These are phyloP conservation scores for Allolobophora icterica DNA, from an alignment of 2,888 invertebrate genomes.

Conservation along the genomic window DNA sequence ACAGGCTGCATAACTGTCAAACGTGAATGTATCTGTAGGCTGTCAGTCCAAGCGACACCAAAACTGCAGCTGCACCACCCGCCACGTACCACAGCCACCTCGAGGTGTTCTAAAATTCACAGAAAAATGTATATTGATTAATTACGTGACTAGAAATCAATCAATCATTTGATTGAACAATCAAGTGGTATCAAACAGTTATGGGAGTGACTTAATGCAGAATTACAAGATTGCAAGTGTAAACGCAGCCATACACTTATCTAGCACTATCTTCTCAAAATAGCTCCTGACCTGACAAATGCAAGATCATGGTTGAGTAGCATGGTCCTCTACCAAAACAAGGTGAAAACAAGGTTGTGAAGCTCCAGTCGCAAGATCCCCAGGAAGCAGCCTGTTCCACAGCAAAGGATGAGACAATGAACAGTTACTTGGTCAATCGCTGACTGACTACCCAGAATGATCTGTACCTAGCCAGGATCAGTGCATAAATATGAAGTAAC, in stretches of 20 bases:
- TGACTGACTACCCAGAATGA: not conserved
- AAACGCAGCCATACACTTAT: not conserved
- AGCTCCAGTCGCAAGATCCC: not conserved
- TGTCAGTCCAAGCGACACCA: not conserved
- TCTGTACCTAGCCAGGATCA: not conserved
- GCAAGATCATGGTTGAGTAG: not conserved
- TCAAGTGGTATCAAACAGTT: not conserved
- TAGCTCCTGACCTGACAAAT: too few species aligned
- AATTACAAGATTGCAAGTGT: not conserved
- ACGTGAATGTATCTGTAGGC: slow-evolving; percentile 19
- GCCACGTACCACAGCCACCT: slow-evolving; percentile 21
- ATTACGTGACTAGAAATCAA: not conserved
- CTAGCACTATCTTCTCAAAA: too few species aligned
- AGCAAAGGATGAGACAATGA: not conserved
- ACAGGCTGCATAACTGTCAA: not conserved
- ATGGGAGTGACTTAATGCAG: not conserved
- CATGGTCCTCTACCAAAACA: not conserved
- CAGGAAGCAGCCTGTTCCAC: not conserved
- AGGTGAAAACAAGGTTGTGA: not conserved
- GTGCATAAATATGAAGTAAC: not conserved
- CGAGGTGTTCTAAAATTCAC: not conserved
- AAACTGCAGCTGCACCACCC: not conserved
- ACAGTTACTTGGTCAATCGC: not conserved
- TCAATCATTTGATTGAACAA: not conserved
- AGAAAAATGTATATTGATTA: not conserved